These are phyloP conservation scores for Hypomesus transpacificus DNA, from an alignment of 2,113 vertebrate genomes.

Conservation along the genomic window DNA sequence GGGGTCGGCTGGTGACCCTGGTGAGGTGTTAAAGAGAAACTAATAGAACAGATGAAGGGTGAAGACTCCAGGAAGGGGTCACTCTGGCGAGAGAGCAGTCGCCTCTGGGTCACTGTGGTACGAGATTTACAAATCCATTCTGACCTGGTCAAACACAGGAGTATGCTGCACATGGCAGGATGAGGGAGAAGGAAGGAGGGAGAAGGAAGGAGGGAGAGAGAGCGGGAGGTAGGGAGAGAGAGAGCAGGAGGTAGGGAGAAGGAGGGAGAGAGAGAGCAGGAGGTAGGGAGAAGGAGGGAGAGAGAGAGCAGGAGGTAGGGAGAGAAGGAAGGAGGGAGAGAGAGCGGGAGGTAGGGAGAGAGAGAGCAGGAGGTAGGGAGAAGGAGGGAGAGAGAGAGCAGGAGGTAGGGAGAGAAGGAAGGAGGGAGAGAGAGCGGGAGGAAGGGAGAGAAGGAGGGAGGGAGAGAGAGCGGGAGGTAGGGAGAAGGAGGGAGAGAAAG, in stretches of 20 bases:
- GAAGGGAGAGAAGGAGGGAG: not conserved
- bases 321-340: not conserved
- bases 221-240: not conserved
- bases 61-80: conserved; percentile 45
- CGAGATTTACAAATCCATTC: conserved; percentile 1
- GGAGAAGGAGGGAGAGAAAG: not conserved
- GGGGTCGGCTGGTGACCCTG: conserved; percentile 45
- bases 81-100: conserved; percentile 10
- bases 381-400: not conserved
- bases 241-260: not conserved
- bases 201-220: not conserved
- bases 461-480: not conserved
- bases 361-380: not conserved
- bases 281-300: not conserved
- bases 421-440: not conserved
- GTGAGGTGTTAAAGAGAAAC: conserved; percentile 70
- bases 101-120: conserved; percentile 43
- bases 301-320: not conserved
- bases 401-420: not conserved
- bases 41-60: conserved; percentile 58
- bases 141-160: not conserved
- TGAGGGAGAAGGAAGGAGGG: not conserved
- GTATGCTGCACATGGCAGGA: not conserved
- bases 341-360: not conserved
- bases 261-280: no score